These are phyloP conservation scores for Zaprionus camerounensis DNA, from an alignment of 1,140 invertebrate species.

Conservation along the genomic window DNA sequence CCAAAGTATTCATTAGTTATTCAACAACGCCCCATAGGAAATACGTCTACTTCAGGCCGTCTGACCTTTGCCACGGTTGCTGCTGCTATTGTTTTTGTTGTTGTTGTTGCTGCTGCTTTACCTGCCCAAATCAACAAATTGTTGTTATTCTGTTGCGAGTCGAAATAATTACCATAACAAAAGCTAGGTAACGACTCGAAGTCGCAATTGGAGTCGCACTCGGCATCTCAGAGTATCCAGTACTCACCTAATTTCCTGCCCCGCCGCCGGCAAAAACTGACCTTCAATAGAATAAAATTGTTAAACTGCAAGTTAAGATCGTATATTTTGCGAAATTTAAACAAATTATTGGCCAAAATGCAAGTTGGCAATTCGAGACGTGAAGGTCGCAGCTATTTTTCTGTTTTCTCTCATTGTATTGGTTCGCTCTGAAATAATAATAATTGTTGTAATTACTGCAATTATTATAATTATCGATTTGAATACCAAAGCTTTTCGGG, in stretches of 20 bases:
- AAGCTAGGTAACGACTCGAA: conserved; percentile 14
- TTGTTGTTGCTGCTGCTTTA: conserved; percentile 14
- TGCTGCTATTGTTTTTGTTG: conserved; percentile 6
- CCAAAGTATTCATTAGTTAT: conserved; percentile 41
- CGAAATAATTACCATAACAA: conserved; percentile 74
- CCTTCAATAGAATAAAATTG: conserved; percentile 49
- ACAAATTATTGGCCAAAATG: conserved; percentile 42
- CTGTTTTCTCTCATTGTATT: conserved; percentile 23
- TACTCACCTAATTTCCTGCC: conserved; percentile 62
- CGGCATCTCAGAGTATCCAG: conserved; percentile 24
- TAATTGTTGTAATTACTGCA: conserved; percentile 39
- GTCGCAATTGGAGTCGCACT: not conserved
- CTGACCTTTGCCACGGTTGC: conserved; percentile 62
- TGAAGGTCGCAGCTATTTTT: conserved; percentile 51
- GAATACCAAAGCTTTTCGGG: conserved; percentile 41
- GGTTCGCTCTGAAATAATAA: conserved; percentile 11
- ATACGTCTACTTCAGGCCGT: conserved; percentile 27
- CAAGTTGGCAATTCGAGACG: conserved; percentile 44
- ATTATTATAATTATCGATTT: conserved; percentile 62
- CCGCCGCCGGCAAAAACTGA: conserved; percentile 41
- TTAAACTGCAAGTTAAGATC: conserved; percentile 32
- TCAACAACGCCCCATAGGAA: conserved; percentile 53
- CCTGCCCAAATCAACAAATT: conserved; percentile 60
- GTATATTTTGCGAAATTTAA: not conserved
- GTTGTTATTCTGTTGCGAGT: conserved; percentile 41